phyloP scores from a whole-genome alignment of 1,140 invertebrate species.

The Hetaerina americana region DNA sequence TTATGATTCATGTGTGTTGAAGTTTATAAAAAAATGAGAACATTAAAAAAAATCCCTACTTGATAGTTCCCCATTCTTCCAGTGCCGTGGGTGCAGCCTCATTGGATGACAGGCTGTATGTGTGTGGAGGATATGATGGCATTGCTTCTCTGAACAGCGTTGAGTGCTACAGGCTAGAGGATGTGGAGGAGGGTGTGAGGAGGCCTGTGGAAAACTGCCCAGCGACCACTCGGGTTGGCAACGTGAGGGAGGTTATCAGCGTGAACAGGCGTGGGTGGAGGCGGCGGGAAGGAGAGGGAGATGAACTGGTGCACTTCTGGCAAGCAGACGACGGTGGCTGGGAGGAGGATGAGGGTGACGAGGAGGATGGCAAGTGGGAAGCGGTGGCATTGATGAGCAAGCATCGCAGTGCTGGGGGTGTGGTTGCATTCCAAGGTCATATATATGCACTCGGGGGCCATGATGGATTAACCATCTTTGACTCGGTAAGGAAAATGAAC shows the following conservation, averaged over 20 bases:
- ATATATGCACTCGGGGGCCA: slow-evolving; percentile 77
- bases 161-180: slow-evolving; percentile 66
- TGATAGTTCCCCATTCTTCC: slow-evolving; percentile 16
- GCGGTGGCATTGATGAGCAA: slow-evolving; percentile 69
- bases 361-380: slow-evolving; percentile 38
- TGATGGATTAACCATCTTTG: slow-evolving; percentile 79
- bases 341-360: background rate
- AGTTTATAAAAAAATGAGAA: no score
- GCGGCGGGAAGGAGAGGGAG: slow-evolving; percentile 59
- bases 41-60: no score
- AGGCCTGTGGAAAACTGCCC: background rate
- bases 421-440: slow-evolving; percentile 64
- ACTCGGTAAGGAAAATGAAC: slow-evolving; percentile 59
- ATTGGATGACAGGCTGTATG: slow-evolving; percentile 64
- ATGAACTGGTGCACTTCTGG: slow-evolving; percentile 30
- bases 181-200: slow-evolving; percentile 30
- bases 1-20: no score
- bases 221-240: background rate
- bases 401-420: slow-evolving; percentile 77
- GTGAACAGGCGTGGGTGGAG: slow-evolving; percentile 77
- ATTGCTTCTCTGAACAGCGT: slow-evolving; percentile 73
- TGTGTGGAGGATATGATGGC: slow-evolving; percentile 84
- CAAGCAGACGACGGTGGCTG: background rate
- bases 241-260: no score
- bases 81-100: slow-evolving; percentile 79